Evolutionary conservation across 2,797 vertebrate genomes (phyloP).

Genomic region (Rhinophrynus dorsalis): DNA sequence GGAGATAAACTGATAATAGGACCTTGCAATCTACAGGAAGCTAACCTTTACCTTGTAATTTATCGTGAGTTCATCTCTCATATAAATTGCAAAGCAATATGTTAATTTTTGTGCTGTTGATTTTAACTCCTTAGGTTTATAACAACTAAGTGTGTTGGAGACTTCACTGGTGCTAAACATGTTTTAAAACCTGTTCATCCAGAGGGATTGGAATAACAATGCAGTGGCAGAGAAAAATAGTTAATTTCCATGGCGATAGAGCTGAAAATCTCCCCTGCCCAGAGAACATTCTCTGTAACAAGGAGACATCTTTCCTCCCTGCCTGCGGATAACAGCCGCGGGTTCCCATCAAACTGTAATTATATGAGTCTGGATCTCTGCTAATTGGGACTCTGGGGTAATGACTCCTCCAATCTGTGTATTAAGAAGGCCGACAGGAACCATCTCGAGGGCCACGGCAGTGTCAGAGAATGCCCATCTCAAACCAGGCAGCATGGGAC

Average conservation of each 20-base stretch:
- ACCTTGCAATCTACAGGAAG: too few species aligned
- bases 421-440: constrained; percentile 37
- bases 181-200: too few species aligned
- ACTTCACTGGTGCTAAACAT: too few species aligned
- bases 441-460: constrained; percentile 21
- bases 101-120: too few species aligned
- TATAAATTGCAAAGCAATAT: too few species aligned
- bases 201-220: background rate
- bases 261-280: constrained; percentile 1
- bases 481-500: constrained; percentile 23
- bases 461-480: constrained; percentile 35
- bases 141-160: too few species aligned
- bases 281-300: constrained; percentile 25
- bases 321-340: constrained; percentile 35
- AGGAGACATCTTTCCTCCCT: constrained; percentile 26
- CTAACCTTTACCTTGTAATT: too few species aligned
- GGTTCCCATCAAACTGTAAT: constrained; percentile 44
- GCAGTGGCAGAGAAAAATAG: background rate
- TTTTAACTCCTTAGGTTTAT: too few species aligned
- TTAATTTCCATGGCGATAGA: constrained; percentile 1
- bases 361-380: constrained; percentile 33
- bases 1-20: too few species aligned
- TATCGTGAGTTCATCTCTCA: too few species aligned
- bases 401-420: constrained; percentile 39
- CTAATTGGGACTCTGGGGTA: constrained; percentile 47